Evolutionary conservation across 2,888 invertebrate species (phyloP), one percentile per base, ranked within the genome.

Genomic region (Calameuta pallipes): DNA sequence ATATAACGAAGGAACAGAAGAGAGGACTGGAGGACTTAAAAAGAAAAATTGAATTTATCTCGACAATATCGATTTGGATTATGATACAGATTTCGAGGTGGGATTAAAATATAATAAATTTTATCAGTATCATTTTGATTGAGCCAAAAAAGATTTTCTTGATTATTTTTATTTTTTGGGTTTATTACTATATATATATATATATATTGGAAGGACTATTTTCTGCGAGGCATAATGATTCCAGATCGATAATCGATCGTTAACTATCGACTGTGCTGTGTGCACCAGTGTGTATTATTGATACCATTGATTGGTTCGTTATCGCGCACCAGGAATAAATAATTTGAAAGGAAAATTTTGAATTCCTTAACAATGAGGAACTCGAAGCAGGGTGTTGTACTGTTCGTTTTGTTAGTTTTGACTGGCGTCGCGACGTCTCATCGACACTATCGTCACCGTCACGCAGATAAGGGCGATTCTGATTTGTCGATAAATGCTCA

Each of bases 381-480:
- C 56, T 56, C 23, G 23, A 56, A 23, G 56, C 23, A 56, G 23
- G 23, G 56, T 56, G 56, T 23, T 56, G 56, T 56, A 56, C 23
- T 56, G 23, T 6, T 56, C 23, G 56, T 56, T 56, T 23, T 56
- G 23, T 56, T 56, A 56, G 9, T 56, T 23, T 1, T 56, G 2
- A 56, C 23, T 23, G 56, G 56, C 56, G 56, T 56, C 34, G 35
- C n/a, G 34, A 74, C 34, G 35, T 74, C 36, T 73, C 76, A 76
- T 76, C 37, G 79, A 74, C 13, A 71, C 80, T 70, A 56, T 56
- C 56, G 71, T 33, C 33, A 71, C 30, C 33, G 34, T 33, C 71
- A 34, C 13, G 30, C 71, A 30, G 34, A 71, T 13, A 23, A 30
- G 23, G 34, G 30, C 6, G 33, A 33, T 33, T 3, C 31, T 34